These are phyloP conservation scores for Corvus hawaiiensis DNA, from an alignment of 2,113 vertebrate species.

Conservation along the genomic window DNA sequence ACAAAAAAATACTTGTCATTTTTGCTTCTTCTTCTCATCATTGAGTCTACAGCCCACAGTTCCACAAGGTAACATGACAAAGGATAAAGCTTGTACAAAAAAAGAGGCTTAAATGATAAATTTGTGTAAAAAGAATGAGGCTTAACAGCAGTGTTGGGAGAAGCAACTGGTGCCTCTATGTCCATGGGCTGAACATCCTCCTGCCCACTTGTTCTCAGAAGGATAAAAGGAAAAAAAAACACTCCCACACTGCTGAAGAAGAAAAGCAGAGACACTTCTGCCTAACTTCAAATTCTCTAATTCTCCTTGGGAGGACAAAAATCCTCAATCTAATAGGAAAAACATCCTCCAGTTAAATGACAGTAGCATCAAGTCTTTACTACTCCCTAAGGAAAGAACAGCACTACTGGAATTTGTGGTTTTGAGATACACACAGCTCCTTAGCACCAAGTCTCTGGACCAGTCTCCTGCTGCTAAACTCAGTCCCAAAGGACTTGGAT, in stretches of 20 bases:
- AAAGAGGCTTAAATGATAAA: neutral
- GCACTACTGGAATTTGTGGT: neutral
- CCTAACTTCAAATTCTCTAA: neutral
- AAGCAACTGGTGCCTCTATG: neutral
- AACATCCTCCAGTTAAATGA: neutral
- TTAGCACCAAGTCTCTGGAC: neutral
- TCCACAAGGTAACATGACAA: neutral
- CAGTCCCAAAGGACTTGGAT: neutral
- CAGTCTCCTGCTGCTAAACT: neutral
- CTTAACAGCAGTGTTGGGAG: neutral
- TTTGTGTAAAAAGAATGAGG: neutral
- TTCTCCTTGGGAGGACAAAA: neutral
- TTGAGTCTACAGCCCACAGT: neutral
- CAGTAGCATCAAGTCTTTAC: neutral
- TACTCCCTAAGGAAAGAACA: neutral
- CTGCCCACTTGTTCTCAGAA: neutral
- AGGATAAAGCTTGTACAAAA: neutral
- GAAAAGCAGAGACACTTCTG: neutral
- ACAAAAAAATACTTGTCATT: neutral
- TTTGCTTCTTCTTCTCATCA: neutral
- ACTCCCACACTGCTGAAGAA: neutral
- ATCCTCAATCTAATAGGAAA: neutral
- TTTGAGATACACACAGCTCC: fast-evolving
- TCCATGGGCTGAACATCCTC: neutral
- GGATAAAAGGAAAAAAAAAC: neutral